phyloP scores from a whole-genome alignment of 2,797 vertebrate genomes.

The Sparus aurata region DNA sequence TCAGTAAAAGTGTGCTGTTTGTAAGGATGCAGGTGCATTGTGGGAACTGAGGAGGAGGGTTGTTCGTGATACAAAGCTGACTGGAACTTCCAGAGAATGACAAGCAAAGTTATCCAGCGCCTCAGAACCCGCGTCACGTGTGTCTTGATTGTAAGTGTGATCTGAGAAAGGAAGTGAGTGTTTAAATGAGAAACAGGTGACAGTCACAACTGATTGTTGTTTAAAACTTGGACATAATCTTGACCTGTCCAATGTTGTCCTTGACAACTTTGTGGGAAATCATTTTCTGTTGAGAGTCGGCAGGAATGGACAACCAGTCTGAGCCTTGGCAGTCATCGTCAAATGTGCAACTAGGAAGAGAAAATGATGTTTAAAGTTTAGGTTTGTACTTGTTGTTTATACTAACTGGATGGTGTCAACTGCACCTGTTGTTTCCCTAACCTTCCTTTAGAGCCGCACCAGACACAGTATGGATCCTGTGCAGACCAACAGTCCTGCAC shows the following conservation, averaged over 20 bases:
- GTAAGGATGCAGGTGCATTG: constrained; percentile 73
- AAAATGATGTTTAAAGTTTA: too few species aligned
- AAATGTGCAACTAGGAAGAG: too few species aligned
- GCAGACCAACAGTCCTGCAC: constrained; percentile 73
- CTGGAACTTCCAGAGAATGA: constrained; percentile 7
- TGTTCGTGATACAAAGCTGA: not conserved
- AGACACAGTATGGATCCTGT: constrained; percentile 82
- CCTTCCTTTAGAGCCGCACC: constrained; percentile 72
- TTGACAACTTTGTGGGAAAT: too few species aligned
- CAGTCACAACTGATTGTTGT: fast-evolving
- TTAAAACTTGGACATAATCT: not conserved
- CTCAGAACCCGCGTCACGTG: constrained; percentile 42
- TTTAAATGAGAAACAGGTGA: not conserved
- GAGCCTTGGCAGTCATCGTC: too few species aligned
- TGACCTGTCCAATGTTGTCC: constrained; percentile 51
- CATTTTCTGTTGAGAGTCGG: too few species aligned
- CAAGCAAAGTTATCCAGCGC: constrained; percentile 57
- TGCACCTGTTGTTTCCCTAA: constrained; percentile 35
- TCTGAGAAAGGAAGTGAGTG: constrained; percentile 41
- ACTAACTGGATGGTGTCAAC: not conserved
- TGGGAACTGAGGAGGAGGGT: constrained; percentile 56
- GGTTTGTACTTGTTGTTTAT: not conserved
- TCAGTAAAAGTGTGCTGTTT: not conserved
- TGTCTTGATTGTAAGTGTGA: constrained; percentile 53
- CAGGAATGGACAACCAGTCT: too few species aligned